Base-by-base conservation (phyloP, 2,797 vertebrate species). In the Danio aesculapii region DNA sequence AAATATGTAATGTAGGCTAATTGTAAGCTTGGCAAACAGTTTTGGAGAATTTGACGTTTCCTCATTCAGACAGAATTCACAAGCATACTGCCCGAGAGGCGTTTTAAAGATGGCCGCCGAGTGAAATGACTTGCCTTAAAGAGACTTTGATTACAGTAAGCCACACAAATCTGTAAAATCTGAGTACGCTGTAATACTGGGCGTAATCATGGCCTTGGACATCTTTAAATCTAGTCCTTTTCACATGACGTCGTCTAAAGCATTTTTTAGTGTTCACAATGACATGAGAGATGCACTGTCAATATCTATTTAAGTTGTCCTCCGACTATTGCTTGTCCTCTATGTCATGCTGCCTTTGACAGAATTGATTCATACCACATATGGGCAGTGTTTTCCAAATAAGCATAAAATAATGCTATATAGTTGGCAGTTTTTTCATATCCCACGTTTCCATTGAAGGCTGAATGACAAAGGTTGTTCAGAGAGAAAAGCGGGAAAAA, bases 301-400 rank as follows among this genome's bases (percentile, higher is more conserved):
- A 66, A 77, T 81, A 84, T 77, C 43, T 58, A 47, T 83, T 83
- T 81, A 81, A 81, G 81, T 81, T 52, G 57, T 73, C 76, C 71
- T 75, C 69, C 64, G 67, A 19, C 44, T 61, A 21, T 68, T 58
- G 57, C 58, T 58, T 83, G 58, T 79, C 69, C 55, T 52, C 19
- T 6, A 63, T 57, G 13, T 69, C 58, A 63, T 6, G 49, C 47
- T 46, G 47, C 12, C 39, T 81, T 73, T 50, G 50, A 74, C 75
- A 68, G 13, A 76, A 63, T 79, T 70, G 44, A 70, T 79, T 55
- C 47, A 79, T 19, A 44, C 63, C 69, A 62, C 30, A 41, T 64
- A 63, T 63, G 49, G 46, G 77, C 77, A 61, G 57, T 19, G 61
- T 50, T 19, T 75, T 75, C 70, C 49, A 64, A 77, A 75, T 75